These are phyloP conservation scores for Ophion ventricosus DNA, from an alignment of 2,888 invertebrate genomes.

Conservation along the genomic window DNA sequence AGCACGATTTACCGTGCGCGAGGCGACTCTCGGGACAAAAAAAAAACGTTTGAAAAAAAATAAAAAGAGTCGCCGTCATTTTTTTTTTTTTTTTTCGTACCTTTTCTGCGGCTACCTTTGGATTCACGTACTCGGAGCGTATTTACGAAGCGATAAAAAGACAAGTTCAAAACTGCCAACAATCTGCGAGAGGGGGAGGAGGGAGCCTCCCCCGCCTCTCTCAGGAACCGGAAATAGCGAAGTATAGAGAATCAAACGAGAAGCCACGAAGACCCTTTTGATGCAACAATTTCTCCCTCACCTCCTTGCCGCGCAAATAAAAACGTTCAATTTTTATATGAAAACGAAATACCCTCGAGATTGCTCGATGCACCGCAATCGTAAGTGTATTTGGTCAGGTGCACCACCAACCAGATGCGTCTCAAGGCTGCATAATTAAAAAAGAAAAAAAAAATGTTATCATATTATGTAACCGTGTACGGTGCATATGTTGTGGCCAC, in stretches of 20 bases:
- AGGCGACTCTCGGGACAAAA: conserved; percentile 7
- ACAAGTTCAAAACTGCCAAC: neutral
- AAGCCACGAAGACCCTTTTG: neutral
- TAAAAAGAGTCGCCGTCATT: conserved; percentile 26
- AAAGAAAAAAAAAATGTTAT: neutral
- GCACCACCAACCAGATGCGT: neutral
- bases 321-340: neutral
- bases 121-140: neutral
- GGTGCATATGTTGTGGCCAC: too few species aligned
- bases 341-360: neutral
- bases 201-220: neutral
- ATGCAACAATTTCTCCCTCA: neutral
- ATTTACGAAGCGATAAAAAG: neutral
- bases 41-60: neutral
- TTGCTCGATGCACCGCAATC: neutral
- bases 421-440: neutral
- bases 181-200: neutral
- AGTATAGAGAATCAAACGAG: neutral
- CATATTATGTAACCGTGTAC: neutral
- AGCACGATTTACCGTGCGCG: conserved; percentile 65
- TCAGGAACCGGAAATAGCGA: neutral
- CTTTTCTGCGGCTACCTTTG: conserved; percentile 3
- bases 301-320: neutral
- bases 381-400: neutral
- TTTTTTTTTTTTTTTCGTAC: conserved; percentile 41